These are phyloP conservation scores for Hypolimnas misippus DNA, from an alignment of 2,888 invertebrate species.

Conservation along the genomic window DNA sequence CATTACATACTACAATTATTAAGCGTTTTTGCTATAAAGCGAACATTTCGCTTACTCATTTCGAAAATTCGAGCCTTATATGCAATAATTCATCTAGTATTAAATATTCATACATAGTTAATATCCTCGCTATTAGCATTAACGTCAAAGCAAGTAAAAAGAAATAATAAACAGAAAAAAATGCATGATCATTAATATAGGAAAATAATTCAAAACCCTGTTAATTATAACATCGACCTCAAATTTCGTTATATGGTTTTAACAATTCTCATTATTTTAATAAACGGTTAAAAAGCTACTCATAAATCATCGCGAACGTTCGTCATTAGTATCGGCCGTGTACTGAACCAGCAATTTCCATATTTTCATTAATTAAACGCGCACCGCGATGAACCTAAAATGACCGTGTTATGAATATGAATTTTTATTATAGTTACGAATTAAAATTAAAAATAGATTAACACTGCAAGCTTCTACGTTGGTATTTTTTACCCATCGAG, in stretches of 20 bases:
- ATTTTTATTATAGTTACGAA: slow-evolving; percentile 12
- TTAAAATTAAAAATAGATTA: slow-evolving; percentile 22
- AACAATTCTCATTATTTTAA: slow-evolving; percentile 66
- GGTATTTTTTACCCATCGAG: slow-evolving; percentile 18
- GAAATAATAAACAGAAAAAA: no score
- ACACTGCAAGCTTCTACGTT: slow-evolving; percentile 11
- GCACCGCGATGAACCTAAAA: slow-evolving; percentile 27
- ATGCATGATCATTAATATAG: slow-evolving; percentile 34
- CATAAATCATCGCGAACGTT: slow-evolving; percentile 70
- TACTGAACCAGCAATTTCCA: slow-evolving; percentile 65
- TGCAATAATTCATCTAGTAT: no score
- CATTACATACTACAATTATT: no score
- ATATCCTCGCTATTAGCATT: no score
- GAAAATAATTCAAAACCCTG: slow-evolving; percentile 40
- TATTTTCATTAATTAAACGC: slow-evolving; percentile 64
- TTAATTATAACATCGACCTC: slow-evolving; percentile 48
- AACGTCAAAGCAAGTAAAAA: no score
- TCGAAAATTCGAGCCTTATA: no score
- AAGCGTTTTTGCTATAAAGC: no score
- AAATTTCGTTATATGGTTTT: slow-evolving; percentile 52
- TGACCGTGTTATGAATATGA: slow-evolving; percentile 12
- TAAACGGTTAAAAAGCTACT: slow-evolving; percentile 63
- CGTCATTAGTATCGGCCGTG: slow-evolving; percentile 59
- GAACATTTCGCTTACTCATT: no score
- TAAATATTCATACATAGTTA: no score